Base-by-base conservation (phyloP, 2,888 invertebrate genomes). In the Bhutanitis thaidina region DNA sequence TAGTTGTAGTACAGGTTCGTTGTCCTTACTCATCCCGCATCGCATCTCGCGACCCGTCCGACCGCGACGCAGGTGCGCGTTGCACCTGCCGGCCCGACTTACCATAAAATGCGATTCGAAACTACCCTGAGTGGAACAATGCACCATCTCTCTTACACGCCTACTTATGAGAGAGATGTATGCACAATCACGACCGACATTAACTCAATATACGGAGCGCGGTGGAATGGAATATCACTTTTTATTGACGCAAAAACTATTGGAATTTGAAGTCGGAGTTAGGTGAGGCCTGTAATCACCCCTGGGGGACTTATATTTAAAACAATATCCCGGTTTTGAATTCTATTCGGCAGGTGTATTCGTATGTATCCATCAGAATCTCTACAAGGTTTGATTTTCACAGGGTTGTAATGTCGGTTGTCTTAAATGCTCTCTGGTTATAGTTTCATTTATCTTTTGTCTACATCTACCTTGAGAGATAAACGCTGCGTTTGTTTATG, bases 231-330 rank as follows among this genome's bases (percentile, higher is more conserved):
- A 84, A 83, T 86, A 85, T 87, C 81, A 83, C 80, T 85, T 88
- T 88, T 88, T 87, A 84, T 78, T 64, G 78, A 64, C 78, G 89
- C 85, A 88, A 89, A 89, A 88, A 87, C 87, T 87, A 83, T 87
- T 63, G 86, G 87, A 81, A 88, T 89, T 83, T 74, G 75, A 77
- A 76, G 80, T 80, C 77, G 77, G 79, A 77, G 81, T 75, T 78
- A 76, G 80, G 76, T 70, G 76, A 62, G 73, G 64, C 65, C 71
- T 69, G 82, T 81, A 85, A 87, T 87, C 85, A 82, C 75, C 68
- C 74, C 76, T 69, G 57, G 64, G 80, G 73, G 81, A 80, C 77
- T 74, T 75, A 77, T 77, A 83, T 80, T 85, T 84, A 83, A 87
- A 86, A 85, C 83, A 85, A 83, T 87, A 84, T 83, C 75, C 72